Evolutionary conservation across 30 jellyfish, hydroid and myxozoan species (phyloP).

Genomic region (Phacellophora camtschatica): DNA sequence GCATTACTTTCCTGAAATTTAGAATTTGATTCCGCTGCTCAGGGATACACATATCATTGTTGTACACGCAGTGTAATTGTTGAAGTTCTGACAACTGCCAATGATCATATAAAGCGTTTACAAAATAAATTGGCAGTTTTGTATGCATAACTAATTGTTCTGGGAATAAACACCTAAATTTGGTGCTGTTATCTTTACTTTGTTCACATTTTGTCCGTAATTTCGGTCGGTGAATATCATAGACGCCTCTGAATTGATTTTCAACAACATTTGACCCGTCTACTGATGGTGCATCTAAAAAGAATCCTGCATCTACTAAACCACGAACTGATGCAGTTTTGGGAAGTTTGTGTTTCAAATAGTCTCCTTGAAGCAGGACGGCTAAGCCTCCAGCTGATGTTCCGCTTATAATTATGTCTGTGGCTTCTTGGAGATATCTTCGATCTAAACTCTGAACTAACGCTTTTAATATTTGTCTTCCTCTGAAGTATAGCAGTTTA

Average conservation of each 20-base stretch:
- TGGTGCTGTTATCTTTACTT: constrained; percentile 11
- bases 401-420: constrained; percentile 85
- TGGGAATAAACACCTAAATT: constrained; percentile 76
- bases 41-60: constrained; percentile 62
- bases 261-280: constrained; percentile 39
- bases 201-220: constrained; percentile 56
- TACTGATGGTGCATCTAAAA: constrained; percentile 62
- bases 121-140: constrained; percentile 65
- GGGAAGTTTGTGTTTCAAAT: constrained; percentile 64
- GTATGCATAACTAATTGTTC: constrained; percentile 44
- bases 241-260: constrained; percentile 79
- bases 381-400: constrained; percentile 99
- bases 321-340: constrained; percentile 77
- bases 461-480: constrained; percentile 72
- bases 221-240: constrained; percentile 62
- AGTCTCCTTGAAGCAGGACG: constrained; percentile 87
- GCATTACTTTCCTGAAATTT: constrained; percentile 77
- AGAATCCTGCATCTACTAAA: constrained; percentile 89
- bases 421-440: constrained; percentile 42
- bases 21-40: constrained; percentile 68
- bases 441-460: constrained; percentile 52
- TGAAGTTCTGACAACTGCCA: constrained; percentile 96
- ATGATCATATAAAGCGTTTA: constrained; percentile 91
- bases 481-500: constrained; percentile 74
- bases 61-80: constrained; percentile 72